Percentiles rank a stretch among this genome's conserved stretches.
Conservation (phyloP, 2,888 invertebrate genomes). For the Tricholauxania praeusta region DNA sequence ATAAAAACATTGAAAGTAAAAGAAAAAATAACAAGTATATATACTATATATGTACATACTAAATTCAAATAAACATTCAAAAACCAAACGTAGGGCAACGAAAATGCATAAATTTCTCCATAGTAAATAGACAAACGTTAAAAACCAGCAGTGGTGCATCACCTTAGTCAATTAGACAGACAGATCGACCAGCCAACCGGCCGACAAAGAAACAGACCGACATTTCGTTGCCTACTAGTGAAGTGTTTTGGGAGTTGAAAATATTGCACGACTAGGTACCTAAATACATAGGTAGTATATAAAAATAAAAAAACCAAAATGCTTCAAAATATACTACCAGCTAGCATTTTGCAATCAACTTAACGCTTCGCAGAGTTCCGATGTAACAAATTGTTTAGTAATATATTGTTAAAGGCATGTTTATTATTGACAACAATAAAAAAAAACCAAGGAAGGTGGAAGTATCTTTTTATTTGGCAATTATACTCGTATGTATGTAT, state of each 20-base stretch:
- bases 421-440: not conserved
- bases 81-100: constrained; percentile 3
- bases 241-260: constrained; percentile 3
- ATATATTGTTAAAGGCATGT: not conserved
- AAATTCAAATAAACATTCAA: not conserved
- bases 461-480: not conserved
- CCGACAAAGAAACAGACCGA: not conserved
- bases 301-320: constrained; percentile 3
- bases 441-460: not conserved
- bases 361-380: constrained; percentile 23
- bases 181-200: not conserved
- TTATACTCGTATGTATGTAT: not conserved
- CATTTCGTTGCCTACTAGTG: not conserved
- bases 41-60: too few species aligned
- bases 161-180: not conserved
- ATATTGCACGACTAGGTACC: not conserved
- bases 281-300: not conserved
- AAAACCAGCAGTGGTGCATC: too few species aligned
- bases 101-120: constrained; percentile 24
- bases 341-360: constrained; percentile 31
- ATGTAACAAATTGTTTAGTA: constrained; percentile 29
- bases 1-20: constrained; percentile 15
- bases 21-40: too few species aligned
- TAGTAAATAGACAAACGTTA: not conserved
- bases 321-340: not conserved